A percentile compares a stretch with the other conserved stretches of the same genome.
Conservation (phyloP, 2,797 vertebrate species). For the Eulemur coronatus region DNA sequence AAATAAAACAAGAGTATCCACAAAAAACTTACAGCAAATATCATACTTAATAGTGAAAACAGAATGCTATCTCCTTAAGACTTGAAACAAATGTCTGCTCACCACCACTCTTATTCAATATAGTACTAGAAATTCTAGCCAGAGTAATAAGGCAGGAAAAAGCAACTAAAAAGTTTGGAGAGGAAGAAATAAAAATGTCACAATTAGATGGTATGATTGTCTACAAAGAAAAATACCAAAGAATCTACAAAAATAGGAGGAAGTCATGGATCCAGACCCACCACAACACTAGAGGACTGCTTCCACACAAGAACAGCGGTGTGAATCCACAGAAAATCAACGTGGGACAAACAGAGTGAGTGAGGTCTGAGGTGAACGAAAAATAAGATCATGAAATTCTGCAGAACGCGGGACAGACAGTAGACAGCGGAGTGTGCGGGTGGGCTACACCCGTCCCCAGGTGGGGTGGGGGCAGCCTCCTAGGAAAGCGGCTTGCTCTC, state of each 20-base stretch:
- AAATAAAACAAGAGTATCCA: background rate
- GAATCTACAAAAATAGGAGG: background rate
- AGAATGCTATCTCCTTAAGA: background rate
- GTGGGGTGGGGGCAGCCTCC: too few species aligned
- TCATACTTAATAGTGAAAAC: background rate
- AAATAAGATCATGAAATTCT: too few species aligned
- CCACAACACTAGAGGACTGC: too few species aligned
- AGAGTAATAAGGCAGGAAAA: background rate
- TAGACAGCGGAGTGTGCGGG: too few species aligned
- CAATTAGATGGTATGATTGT: background rate
- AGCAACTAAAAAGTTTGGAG: background rate
- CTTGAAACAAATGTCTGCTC: background rate
- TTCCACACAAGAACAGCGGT: too few species aligned
- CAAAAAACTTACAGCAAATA: background rate
- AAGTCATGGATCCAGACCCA: too few species aligned
- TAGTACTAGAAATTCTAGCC: background rate
- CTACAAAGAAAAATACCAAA: background rate
- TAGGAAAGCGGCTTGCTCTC: too few species aligned
- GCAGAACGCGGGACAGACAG: too few species aligned
- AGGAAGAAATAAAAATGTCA: background rate
- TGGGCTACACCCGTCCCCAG: too few species aligned
- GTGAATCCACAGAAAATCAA: too few species aligned
- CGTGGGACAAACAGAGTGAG: too few species aligned
- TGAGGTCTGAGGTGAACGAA: too few species aligned
- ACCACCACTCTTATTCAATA: background rate